Percentiles rank a stretch among this genome's conserved stretches.
Evolutionary conservation across 2,888 invertebrate genomes (phyloP).

Genomic region (Cryptocheilus praepositus): DNA sequence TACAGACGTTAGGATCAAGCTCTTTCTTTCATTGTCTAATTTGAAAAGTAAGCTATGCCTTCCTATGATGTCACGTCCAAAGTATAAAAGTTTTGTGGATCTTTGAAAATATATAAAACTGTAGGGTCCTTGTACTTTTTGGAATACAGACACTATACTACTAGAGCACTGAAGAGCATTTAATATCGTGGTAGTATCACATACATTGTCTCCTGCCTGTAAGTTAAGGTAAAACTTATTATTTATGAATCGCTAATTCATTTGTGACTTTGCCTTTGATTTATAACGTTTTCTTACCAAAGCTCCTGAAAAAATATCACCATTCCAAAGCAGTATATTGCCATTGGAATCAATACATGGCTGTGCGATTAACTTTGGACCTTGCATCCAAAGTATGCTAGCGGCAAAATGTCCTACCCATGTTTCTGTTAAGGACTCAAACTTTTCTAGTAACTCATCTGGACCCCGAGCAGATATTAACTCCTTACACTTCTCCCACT

Average conservation of each 20-base stretch:
- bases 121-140: slow-evolving; percentile 86
- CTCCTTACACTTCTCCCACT: slow-evolving; percentile 74
- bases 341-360: slow-evolving; percentile 79
- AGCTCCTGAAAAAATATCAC: slow-evolving; percentile 85
- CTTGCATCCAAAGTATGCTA: slow-evolving; percentile 91
- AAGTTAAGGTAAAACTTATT: slow-evolving; percentile 14
- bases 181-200: slow-evolving; percentile 36
- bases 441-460: slow-evolving; percentile 66
- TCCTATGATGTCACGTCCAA: slow-evolving; percentile 90
- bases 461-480: slow-evolving; percentile 79
- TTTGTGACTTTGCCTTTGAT: not conserved
- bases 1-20: slow-evolving; percentile 62
- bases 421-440: slow-evolving; percentile 48
- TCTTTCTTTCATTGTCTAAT: slow-evolving; percentile 64
- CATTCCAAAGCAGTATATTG: slow-evolving; percentile 89
- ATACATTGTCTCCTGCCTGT: slow-evolving; percentile 38
- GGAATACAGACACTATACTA: slow-evolving; percentile 76
- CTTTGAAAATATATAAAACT: slow-evolving; percentile 87
- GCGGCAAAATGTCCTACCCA: slow-evolving; percentile 72
- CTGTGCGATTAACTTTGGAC: slow-evolving; percentile 79
- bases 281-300: slow-evolving; percentile 64
- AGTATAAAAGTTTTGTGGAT: slow-evolving; percentile 80
- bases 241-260: not conserved
- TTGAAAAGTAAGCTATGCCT: slow-evolving; percentile 87
- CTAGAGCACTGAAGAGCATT: slow-evolving; percentile 49